Evolutionary conservation across 2,888 invertebrate species (phyloP), one percentile per base, ranked within the genome.

Genomic region (Andrena praecox): DNA sequence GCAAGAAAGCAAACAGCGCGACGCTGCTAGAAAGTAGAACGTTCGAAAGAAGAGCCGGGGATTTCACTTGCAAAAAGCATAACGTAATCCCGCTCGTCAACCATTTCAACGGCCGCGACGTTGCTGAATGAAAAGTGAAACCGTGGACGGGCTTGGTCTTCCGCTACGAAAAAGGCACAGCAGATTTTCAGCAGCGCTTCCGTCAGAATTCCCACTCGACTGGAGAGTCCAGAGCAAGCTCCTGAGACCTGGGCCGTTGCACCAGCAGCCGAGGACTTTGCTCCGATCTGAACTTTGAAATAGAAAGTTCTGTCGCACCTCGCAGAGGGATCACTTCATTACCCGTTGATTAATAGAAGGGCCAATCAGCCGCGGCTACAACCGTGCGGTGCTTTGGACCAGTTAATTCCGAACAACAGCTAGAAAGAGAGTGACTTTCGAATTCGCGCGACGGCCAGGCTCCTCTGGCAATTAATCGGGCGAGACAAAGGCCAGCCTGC

Each of bases 1-100:
- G 69, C 67, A 70, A 72, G 77, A 73, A 78, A 81, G 78, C 50
- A 85, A 82, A 82, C 64, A 74, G 70, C 74, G 59, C 50, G 31
- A 56, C 59, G 52, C 31, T n/a, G 60, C 2, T 83, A 75, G 86
- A 83, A 85, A 85, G 80, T 85, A 63, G 86, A 85, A 80, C 86
- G 83, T 59, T 59, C 67, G 59, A 70, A 56, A 42, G 72, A 71
- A 59, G 80, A 83, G 77, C 54, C 54, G 59, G 42, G 66, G 77
- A 83, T 85, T 83, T 85, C 67, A 80, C 82, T 83, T 70, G 50
- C 79, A 79, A 79, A 79, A 31, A 70, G 50, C 56, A 56, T 56
- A 82, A 81, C 79, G 81, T 79, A 81, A 79, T 66, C 64, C 48
- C 8, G 56, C 60, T 69, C 52, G 69, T 66, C 66, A 67, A 79